phyloP scores from a whole-genome alignment of 1,140 invertebrate genomes.

The Macrotrachela quadricornifera region DNA sequence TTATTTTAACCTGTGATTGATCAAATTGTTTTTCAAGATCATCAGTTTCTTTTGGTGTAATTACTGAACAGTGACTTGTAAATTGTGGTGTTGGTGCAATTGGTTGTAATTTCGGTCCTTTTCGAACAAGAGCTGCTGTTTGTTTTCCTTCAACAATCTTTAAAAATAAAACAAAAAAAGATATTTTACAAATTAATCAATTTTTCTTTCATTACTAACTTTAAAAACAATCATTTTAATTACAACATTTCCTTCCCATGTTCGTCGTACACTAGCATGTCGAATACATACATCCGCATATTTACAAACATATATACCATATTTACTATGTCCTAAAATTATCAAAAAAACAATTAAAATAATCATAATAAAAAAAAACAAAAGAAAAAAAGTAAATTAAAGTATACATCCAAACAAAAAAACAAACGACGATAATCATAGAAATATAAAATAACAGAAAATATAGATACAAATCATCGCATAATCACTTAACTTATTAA shows the following conservation, averaged over 20 bases:
- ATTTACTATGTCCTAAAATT: slow-evolving; percentile 6
- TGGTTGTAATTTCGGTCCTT: not conserved
- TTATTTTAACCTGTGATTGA: slow-evolving; percentile 1
- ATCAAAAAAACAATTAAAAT: no score
- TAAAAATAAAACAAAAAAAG: not conserved
- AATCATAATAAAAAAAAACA: no score
- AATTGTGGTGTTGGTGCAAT: slow-evolving; percentile 1
- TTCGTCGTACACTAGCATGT: not conserved
- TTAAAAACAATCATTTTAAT: slow-evolving; percentile 8
- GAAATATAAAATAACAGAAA: no score
- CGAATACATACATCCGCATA: not conserved
- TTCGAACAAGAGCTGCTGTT: slow-evolving; percentile 1
- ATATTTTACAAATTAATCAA: no score
- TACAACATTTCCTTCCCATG: not conserved
- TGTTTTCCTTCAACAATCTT: slow-evolving; percentile 1
- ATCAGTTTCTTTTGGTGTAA: slow-evolving; percentile 3
- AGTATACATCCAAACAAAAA: no score
- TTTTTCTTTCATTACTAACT: not conserved
- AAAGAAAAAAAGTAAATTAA: no score
- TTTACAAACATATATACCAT: slow-evolving; percentile 1
- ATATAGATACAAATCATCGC: no score
- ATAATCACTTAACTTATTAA: no score
- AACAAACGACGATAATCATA: no score
- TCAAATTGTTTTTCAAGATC: slow-evolving; percentile 1
- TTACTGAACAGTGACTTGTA: slow-evolving; percentile 2